A percentile compares a stretch with the other conserved stretches of the same genome.
phyloP scores from a whole-genome alignment of 2,113 vertebrate genomes.

The Pavo muticus region DNA sequence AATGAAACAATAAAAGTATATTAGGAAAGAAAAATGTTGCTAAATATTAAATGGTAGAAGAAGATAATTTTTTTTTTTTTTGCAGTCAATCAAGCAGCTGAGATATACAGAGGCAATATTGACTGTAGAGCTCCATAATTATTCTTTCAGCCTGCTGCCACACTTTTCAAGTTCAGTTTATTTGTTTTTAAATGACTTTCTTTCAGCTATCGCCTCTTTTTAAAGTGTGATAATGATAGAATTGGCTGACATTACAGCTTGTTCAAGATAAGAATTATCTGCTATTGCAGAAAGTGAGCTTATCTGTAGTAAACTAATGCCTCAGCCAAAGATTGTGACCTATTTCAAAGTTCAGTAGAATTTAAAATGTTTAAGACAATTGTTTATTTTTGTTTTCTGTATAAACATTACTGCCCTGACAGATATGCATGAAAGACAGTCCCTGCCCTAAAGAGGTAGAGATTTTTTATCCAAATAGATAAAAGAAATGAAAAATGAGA shows the following conservation, averaged over 20 bases:
- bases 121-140: background rate
- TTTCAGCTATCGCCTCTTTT: slow-evolving; percentile 18
- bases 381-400: background rate
- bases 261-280: slow-evolving; percentile 52
- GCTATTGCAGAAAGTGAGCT: slow-evolving; percentile 4
- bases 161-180: slow-evolving; percentile 1
- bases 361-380: background rate
- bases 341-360: slow-evolving; percentile 33
- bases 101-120: slow-evolving; percentile 2
- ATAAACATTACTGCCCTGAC: background rate
- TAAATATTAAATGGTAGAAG: background rate
- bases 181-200: slow-evolving; percentile 44
- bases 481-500: background rate
- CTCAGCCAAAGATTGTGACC: background rate
- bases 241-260: slow-evolving; percentile 27
- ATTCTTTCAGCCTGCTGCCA: background rate
- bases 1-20: background rate
- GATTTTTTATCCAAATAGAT: background rate
- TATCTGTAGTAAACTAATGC: background rate
- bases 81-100: background rate
- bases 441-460: background rate
- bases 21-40: background rate
- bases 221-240: slow-evolving; percentile 37
- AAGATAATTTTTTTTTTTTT: background rate
- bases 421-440: background rate